Percentiles rank a stretch among this genome's conserved stretches.
phyloP scores from a whole-genome alignment of 2,113 vertebrate species.

The Pheucticus melanocephalus region DNA sequence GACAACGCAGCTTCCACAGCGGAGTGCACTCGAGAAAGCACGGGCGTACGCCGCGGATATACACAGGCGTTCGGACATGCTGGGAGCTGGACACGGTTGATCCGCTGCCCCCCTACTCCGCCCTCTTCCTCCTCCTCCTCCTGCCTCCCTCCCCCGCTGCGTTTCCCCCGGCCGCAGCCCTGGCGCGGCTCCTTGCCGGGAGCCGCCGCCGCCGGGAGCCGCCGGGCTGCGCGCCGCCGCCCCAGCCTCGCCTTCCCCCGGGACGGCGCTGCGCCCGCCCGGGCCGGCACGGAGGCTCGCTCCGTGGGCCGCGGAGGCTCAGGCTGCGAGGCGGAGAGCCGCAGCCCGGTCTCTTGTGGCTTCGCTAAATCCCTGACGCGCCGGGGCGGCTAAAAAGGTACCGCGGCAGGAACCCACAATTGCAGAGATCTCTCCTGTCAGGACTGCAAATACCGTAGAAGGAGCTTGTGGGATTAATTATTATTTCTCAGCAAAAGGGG shows the following conservation, averaged over 20 bases:
- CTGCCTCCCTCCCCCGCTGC: constrained; percentile 5
- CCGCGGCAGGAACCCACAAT: neutral
- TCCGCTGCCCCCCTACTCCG: neutral
- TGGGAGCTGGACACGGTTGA: neutral
- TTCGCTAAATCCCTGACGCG: neutral
- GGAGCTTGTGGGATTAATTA: neutral
- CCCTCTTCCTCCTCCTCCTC: neutral
- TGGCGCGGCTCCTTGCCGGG: neutral
- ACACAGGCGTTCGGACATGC: neutral
- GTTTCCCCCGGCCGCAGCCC: neutral
- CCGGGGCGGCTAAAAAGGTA: neutral
- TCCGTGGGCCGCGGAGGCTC: neutral
- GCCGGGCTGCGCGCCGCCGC: neutral
- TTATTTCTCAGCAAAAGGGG: neutral
- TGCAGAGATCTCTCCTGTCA: neutral
- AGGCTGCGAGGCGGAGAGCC: neutral
- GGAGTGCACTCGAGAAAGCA: neutral
- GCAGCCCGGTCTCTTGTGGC: neutral
- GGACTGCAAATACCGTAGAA: neutral
- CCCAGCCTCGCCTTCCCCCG: neutral
- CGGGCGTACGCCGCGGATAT: neutral
- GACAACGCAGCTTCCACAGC: neutral
- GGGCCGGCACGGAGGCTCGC: neutral
- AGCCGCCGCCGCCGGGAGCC: neutral
- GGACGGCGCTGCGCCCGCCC: neutral